These are phyloP conservation scores for Cotesia chilonis DNA, from an alignment of 1,140 invertebrate species.

Conservation along the genomic window DNA sequence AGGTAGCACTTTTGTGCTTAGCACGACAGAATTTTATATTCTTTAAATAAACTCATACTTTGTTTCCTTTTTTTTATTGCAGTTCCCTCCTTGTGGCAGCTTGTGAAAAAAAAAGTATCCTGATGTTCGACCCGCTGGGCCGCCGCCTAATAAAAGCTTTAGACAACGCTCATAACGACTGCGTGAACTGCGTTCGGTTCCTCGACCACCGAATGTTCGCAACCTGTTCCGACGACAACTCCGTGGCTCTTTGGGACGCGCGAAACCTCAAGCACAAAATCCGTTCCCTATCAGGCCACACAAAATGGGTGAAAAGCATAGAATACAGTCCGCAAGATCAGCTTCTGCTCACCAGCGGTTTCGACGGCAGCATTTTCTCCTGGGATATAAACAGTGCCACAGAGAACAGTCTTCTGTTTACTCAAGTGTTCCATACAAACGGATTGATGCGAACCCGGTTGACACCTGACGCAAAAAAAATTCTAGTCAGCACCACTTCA, in stretches of 20 bases:
- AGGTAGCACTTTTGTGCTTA: too few relatives aligned
- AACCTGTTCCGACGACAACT: slow-evolving; percentile 92
- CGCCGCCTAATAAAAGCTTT: slow-evolving; percentile 79
- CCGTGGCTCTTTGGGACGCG: slow-evolving; percentile 91
- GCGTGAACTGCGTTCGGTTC: slow-evolving; percentile 95
- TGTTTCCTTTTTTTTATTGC: slow-evolving; percentile 45
- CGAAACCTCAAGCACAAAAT: slow-evolving; percentile 82
- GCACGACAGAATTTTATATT: background rate
- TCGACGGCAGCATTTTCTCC: slow-evolving; percentile 92
- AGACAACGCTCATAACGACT: slow-evolving; percentile 85
- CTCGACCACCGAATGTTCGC: slow-evolving; percentile 88
- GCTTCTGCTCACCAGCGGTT: slow-evolving; percentile 87
- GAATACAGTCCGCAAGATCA: slow-evolving; percentile 90
- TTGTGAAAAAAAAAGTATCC: slow-evolving; percentile 87
- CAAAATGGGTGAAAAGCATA: slow-evolving; percentile 97
- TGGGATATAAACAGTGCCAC: slow-evolving; percentile 92
- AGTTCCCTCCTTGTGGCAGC: slow-evolving; percentile 87
- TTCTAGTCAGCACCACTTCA: slow-evolving; percentile 89
- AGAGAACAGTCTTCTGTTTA: slow-evolving; percentile 79
- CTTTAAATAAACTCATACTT: background rate
- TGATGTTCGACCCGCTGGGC: slow-evolving; percentile 88
- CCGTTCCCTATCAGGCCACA: slow-evolving; percentile 83
- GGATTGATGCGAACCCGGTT: slow-evolving; percentile 90
- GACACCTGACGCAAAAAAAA: slow-evolving; percentile 83
- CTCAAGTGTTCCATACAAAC: slow-evolving; percentile 83